Evolutionary conservation across 2,888 invertebrate genomes (phyloP), one percentile per base, ranked within the genome.

Genomic region (Drosophila anomelani): DNA sequence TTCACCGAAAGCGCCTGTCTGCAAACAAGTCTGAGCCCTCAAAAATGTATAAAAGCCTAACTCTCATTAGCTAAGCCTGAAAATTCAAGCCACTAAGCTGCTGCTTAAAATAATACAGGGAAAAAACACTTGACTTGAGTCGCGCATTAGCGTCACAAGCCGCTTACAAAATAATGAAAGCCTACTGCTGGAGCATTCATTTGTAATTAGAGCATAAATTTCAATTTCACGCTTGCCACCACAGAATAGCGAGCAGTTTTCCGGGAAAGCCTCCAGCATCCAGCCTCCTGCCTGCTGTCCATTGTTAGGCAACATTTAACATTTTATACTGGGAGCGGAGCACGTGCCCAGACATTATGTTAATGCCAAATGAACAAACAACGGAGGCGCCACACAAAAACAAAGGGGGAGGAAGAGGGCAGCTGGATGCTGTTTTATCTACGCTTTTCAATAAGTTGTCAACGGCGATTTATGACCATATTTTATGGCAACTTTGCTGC

Each of bases 161-260:
- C 54, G 74, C 75, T 74, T 74, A 74, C 75, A 68, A 53, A 68
- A 74, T 56, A 71, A 76, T 67, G 58, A 61, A 63, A 64, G 61
- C 73, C 68, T 63, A 53, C 68, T 38, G 63, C 73, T 56, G 51
- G 26, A 53, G 41, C 58, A 64, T 75, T 75, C 61, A 26, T 70
- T 72, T 63, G 71, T 76, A 83, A 83, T 83, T 87, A 85, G 71
- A 80, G 85, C 76, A 81, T 76, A 78, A 76, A 80, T 83, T 85
- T 87, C 69, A 78, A 87, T 87, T 85, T 87, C 82, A 87, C 87
- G 85, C 74, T 84, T 80, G 78, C 79, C 76, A 69, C 71, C 68
- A 64, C 66, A 60, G 58, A 49, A 56, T 49, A 43, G 49, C 49
- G 26, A 64, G 8, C 64, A 66, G 64, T 64, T 51, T 66, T 63